phyloP scores from a whole-genome alignment of 2,888 invertebrate genomes.

The Dasysyrphus tricinctus region DNA sequence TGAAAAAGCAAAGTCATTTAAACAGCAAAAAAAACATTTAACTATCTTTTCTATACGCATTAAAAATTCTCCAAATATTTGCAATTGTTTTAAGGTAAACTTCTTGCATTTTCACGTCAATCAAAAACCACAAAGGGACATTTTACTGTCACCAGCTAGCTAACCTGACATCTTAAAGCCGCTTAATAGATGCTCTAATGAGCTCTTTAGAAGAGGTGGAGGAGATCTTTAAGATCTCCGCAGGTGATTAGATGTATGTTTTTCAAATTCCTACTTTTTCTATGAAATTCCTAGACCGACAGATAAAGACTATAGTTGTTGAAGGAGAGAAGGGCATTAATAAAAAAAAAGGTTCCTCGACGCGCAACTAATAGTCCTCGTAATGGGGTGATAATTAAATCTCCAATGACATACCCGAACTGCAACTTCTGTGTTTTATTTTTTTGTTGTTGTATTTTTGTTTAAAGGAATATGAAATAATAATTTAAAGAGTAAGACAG shows the following conservation, averaged over 20 bases:
- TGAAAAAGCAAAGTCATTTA: conserved; percentile 18
- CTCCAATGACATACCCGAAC: conserved; percentile 58
- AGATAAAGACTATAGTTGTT: neutral
- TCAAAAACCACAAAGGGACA: conserved; percentile 66
- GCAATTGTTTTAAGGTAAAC: conserved; percentile 82
- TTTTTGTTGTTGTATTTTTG: neutral
- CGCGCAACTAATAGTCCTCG: conserved; percentile 61
- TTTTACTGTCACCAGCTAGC: conserved; percentile 61
- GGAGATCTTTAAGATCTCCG: conserved; percentile 61
- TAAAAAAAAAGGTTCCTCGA: conserved; percentile 49
- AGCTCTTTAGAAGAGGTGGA: conserved; percentile 41
- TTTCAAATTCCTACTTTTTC: conserved; percentile 64
- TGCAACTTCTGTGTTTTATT: conserved; percentile 29
- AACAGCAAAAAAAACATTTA: conserved; percentile 12
- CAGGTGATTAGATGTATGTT: conserved; percentile 73
- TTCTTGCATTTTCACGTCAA: conserved; percentile 82
- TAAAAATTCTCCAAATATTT: conserved; percentile 77
- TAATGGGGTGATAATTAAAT: conserved; percentile 74
- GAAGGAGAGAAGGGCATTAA: conserved; percentile 33
- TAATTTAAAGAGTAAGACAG: conserved; percentile 49
- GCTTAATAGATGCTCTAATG: conserved; percentile 63
- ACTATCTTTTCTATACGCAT: conserved; percentile 18
- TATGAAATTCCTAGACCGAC: conserved; percentile 56
- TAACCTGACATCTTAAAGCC: conserved; percentile 44
- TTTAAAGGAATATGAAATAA: conserved; percentile 67